Evolutionary conservation across 2,888 invertebrate species (phyloP).

Genomic region (Drosophila imparisetae): DNA sequence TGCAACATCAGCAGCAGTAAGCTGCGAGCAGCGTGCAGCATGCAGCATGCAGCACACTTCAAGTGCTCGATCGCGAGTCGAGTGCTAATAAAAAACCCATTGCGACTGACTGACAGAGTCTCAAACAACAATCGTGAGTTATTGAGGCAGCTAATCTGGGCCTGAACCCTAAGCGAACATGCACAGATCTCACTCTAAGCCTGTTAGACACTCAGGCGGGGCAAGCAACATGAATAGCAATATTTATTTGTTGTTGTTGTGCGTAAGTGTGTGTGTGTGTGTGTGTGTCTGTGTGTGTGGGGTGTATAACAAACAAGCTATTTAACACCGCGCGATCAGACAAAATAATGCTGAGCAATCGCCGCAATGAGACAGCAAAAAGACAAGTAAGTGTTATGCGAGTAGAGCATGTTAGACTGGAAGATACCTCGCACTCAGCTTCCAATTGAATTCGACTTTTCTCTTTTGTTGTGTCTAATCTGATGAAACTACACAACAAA

Average conservation of each 20-base stretch:
- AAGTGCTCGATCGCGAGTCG: conserved; percentile 59
- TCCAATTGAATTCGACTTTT: not conserved
- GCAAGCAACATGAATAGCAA: conserved; percentile 10
- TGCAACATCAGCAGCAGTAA: conserved; percentile 68
- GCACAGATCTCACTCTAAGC: conserved; percentile 39
- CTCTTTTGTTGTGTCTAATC: not conserved
- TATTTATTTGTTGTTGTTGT: not conserved
- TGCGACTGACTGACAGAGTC: conserved; percentile 76
- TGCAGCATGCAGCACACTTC: conserved; percentile 45
- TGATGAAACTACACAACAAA: not conserved
- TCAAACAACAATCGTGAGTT: conserved; percentile 79
- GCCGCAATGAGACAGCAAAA: conserved; percentile 64
- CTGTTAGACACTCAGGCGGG: conserved; percentile 76
- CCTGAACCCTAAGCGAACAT: conserved; percentile 15
- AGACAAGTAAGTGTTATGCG: conserved; percentile 1
- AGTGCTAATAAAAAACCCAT: conserved; percentile 77
- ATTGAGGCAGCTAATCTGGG: conserved; percentile 72
- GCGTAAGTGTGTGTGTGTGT: conserved; percentile 12
- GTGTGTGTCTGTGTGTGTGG: conserved; percentile 52
- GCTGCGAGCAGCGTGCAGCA: conserved; percentile 11
- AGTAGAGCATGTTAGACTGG: rapidly evolving
- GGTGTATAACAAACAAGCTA: conserved; percentile 79
- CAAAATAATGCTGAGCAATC: conserved; percentile 72
- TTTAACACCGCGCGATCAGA: conserved; percentile 70
- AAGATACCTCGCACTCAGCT: conserved; percentile 3